Evolutionary conservation across 2,113 vertebrate species (phyloP), one percentile per base, ranked within the genome.

Genomic region (Trichechus manatus): DNA sequence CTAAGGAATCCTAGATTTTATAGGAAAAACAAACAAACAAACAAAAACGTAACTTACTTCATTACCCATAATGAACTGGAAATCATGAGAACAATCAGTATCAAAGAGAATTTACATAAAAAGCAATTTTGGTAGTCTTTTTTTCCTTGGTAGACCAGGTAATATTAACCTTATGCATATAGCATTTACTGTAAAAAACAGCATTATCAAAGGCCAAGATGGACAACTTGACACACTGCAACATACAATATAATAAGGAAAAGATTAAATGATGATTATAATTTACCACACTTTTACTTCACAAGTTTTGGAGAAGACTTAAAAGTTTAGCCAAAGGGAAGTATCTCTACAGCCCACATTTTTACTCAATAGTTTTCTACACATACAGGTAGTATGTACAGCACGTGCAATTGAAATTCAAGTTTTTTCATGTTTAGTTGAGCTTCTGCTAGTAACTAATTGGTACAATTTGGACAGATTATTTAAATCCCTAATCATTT

Each of bases 1-100:
- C 97, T 97, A 98, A 92, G 89, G 98, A 97, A 84, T 98, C 97
- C 98, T 99, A 98, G 87, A 98, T 98, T 97, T 94, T 93, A 98
- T 3, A 98, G 87, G 97, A 97, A 93, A 94, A 77, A 93, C 25
- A 92, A 85, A 93, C 74, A 94, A 77, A 93, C 25, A 92, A 85
- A 93, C 74, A 81, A 95, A 83, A 87, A 22, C 23, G 91, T n/a
- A 91, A 94, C 93, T 96, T 33, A 94, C 61, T 96, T 83, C 31
- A 72, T 82, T 92, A 36, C 29, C 22, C 27, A 68, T 7, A 17
- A 96, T 39, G 75, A 91, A 93, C 13, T 56, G 42, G 56, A 22
- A 82, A 95, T 29, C 50, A 92, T 42, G 19, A 94, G 42, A 96
- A 89, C 39, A 91, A 85, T 84, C 23, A 93, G 77, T 33, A 91